Evolutionary conservation across 2,888 invertebrate species (phyloP).

Genomic region (Tolmerus cingulatus): DNA sequence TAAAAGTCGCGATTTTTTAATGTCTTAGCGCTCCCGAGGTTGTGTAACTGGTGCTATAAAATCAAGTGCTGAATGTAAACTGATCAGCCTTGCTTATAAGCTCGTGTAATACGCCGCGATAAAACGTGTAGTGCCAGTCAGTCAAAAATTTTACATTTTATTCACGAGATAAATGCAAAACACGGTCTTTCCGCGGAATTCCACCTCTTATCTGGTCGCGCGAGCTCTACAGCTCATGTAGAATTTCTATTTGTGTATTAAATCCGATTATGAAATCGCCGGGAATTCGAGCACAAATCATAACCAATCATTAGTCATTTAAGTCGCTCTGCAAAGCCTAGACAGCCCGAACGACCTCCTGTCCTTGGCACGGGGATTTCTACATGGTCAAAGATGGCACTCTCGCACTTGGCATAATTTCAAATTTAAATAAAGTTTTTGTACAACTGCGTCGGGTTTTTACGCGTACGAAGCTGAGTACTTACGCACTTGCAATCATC

Average conservation of each 20-base stretch:
- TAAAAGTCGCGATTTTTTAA: neutral
- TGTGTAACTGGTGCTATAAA: neutral
- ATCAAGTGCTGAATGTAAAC: neutral
- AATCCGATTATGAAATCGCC: neutral
- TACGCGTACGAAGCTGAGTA: neutral
- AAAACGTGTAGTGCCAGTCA: neutral
- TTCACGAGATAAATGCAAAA: neutral
- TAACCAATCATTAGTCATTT: neutral
- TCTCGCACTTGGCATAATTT: neutral
- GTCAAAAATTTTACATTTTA: neutral
- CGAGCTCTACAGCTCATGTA: neutral
- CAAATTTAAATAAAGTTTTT: neutral
- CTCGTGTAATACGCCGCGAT: slow-evolving; percentile 14
- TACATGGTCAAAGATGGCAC: neutral
- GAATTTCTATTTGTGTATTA: neutral
- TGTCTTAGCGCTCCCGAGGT: neutral
- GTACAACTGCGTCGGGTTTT: neutral
- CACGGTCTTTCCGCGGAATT: neutral
- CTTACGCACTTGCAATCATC: neutral
- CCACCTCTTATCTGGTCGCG: neutral
- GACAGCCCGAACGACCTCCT: neutral
- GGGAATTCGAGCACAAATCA: neutral
- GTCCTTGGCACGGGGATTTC: neutral
- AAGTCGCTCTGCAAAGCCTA: neutral
- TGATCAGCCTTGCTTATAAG: neutral